Evolutionary conservation across 2,113 vertebrate species (phyloP).

Genomic region (Myrmophylax atrothorax): DNA sequence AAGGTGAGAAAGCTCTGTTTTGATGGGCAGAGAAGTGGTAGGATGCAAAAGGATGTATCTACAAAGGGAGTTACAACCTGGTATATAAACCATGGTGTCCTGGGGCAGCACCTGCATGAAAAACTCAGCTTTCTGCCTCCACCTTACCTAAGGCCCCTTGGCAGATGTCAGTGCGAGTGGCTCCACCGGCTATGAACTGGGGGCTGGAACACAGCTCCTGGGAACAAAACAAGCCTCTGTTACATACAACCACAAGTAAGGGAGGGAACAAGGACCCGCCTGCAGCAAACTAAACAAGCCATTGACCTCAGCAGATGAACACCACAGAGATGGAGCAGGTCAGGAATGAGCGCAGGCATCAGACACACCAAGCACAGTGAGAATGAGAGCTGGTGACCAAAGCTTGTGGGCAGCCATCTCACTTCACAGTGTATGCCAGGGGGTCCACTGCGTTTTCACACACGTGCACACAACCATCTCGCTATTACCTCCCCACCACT

Average conservation of each 20-base stretch:
- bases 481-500: not conserved
- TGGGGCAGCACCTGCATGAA: not conserved
- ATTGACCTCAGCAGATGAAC: not conserved
- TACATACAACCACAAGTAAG: fast-evolving
- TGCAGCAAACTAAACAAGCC: not conserved
- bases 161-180: conserved; percentile 60
- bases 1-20: not conserved
- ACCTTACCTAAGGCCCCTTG: conserved; percentile 58
- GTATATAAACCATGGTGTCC: not conserved
- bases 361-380: not conserved
- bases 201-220: conserved; percentile 61
- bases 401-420: not conserved
- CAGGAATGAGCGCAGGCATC: fast-evolving
- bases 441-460: not conserved
- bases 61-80: not conserved
- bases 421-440: not conserved
- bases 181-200: conserved; percentile 18
- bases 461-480: not conserved
- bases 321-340: not conserved
- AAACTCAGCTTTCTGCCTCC: not conserved
- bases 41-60: not conserved
- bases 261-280: not conserved
- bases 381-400: not conserved
- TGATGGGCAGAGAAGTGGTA: fast-evolving
- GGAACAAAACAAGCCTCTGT: not conserved